Percentiles rank a stretch among this genome's conserved stretches.
Conservation (phyloP, 2,888 invertebrate genomes). For the Margaritifera margaritifera region DNA sequence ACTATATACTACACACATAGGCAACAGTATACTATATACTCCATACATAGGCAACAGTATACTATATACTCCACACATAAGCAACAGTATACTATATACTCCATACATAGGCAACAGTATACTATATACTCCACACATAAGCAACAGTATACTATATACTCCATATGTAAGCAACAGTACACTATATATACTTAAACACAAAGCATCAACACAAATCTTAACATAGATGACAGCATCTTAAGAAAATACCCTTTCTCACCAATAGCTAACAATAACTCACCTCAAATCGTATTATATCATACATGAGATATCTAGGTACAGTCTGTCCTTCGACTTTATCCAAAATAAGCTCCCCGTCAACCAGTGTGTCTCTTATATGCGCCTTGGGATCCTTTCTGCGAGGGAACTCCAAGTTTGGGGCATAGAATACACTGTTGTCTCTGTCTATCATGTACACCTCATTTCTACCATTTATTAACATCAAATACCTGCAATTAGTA, state of each 20-base stretch:
- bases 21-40: no score
- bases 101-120: no score
- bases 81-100: no score
- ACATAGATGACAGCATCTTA: not conserved
- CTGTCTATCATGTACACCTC: slow-evolving; percentile 95
- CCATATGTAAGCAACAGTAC: no score
- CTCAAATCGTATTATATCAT: slow-evolving; percentile 92
- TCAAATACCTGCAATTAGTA: slow-evolving; percentile 85
- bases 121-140: no score
- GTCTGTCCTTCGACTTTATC: slow-evolving; percentile 82
- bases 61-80: no score
- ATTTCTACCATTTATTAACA: slow-evolving; percentile 90
- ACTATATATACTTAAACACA: no score
- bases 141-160: no score
- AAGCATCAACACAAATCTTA: not conserved
- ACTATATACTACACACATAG: no score
- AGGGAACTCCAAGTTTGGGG: slow-evolving; percentile 83
- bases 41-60: no score
- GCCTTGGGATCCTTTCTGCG: slow-evolving; percentile 81
- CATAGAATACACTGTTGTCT: slow-evolving; percentile 91
- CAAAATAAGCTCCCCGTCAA: slow-evolving; percentile 98
- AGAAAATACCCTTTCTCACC: not conserved
- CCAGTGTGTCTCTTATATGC: slow-evolving; percentile 85
- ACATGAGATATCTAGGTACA: slow-evolving; percentile 92
- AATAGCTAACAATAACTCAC: slow-evolving; percentile 55